phyloP scores from a whole-genome alignment of 92 coral and sea anemone genomes.

The Muricea muricata region DNA sequence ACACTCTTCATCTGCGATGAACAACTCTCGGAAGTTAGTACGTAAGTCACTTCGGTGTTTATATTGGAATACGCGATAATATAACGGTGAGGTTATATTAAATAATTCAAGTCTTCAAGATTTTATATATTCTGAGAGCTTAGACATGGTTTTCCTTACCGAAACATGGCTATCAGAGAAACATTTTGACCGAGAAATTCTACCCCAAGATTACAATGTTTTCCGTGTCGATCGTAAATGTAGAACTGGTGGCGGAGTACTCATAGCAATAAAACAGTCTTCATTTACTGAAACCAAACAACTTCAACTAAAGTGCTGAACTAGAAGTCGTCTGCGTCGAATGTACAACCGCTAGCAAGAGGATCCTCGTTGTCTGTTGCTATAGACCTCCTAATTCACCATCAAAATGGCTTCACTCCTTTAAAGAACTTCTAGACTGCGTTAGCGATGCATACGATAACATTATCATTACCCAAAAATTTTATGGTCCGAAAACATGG shows the following conservation, averaged over 20 bases:
- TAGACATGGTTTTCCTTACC: conserved; percentile 11
- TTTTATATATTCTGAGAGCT: background rate
- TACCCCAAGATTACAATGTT: conserved; percentile 35
- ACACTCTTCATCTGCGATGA: no score
- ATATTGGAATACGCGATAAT: background rate
- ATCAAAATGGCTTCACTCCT: background rate
- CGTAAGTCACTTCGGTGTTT: background rate
- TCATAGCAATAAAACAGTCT: conserved; percentile 47
- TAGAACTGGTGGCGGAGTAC: conserved; percentile 63
- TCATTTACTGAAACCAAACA: conserved; percentile 1
- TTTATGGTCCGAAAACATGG: conserved; percentile 36
- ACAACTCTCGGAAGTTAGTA: no score
- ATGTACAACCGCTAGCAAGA: background rate
- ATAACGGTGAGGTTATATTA: background rate
- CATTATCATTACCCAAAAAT: conserved; percentile 31
- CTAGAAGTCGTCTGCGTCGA: background rate
- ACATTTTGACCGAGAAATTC: conserved; percentile 41
- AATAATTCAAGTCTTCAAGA: background rate
- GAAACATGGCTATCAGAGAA: conserved; percentile 45
- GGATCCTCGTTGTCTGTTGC: background rate
- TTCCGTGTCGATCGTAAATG: conserved; percentile 51
- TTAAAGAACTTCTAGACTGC: background rate
- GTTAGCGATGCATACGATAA: conserved; percentile 41
- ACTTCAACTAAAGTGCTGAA: background rate
- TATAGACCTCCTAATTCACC: background rate